Conservation (phyloP, 2,888 invertebrate species). For the Tachina grossa region DNA sequence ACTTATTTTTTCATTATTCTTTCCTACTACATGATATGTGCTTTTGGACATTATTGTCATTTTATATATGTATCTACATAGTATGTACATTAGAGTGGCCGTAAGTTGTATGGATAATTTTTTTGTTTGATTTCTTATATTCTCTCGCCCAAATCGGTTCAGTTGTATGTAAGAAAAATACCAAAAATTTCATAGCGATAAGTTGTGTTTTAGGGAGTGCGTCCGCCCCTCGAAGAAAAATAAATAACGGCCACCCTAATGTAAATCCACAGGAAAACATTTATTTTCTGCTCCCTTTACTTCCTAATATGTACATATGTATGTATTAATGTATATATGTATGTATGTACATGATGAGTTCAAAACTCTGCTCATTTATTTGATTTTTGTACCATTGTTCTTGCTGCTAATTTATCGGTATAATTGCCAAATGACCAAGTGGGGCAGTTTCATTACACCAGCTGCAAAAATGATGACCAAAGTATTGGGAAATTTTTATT, state of each 20-base stretch:
- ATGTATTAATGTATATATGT: background rate
- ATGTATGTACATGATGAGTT: conserved; percentile 30
- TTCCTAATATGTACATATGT: background rate
- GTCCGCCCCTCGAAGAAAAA: no score
- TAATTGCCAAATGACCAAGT: conserved; percentile 82
- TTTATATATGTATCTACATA: conserved; percentile 13
- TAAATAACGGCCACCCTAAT: no score
- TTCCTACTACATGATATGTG: conserved; percentile 32
- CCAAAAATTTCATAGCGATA: no score
- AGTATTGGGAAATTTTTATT: conserved; percentile 72
- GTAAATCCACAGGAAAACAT: no score
- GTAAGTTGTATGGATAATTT: no score
- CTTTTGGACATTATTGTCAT: conserved; percentile 31
- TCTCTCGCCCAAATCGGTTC: no score
- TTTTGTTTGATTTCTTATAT: no score
- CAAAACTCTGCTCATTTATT: conserved; percentile 73
- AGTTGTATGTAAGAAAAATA: no score
- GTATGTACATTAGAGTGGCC: no score
- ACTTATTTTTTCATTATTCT: conserved; percentile 63
- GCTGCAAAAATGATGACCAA: conserved; percentile 78
- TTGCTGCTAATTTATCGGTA: conserved; percentile 82
- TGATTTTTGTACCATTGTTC: conserved; percentile 72
- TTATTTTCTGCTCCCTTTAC: conserved; percentile 12
- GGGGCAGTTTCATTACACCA: conserved; percentile 82
- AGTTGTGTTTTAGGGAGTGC: no score